A percentile compares a stretch with the other conserved stretches of the same genome.
phyloP scores from a whole-genome alignment of 2,113 vertebrate species.

The Carettochelys insculpta region DNA sequence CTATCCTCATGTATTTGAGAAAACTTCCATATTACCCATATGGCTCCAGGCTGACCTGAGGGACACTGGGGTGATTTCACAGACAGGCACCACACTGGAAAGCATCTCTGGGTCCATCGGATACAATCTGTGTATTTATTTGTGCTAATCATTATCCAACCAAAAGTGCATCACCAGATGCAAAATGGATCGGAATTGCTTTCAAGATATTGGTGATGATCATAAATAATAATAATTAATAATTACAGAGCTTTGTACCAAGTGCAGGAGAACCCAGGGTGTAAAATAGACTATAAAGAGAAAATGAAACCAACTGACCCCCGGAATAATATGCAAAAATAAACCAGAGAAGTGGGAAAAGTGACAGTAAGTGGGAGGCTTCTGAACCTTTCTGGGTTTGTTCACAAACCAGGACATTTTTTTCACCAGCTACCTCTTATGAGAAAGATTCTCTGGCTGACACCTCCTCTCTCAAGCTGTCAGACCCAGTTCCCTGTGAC shows the following conservation, averaged over 20 bases:
- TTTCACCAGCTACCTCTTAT: background rate
- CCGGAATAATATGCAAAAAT: conserved; percentile 23
- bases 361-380: conserved; percentile 21
- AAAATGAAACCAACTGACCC: background rate
- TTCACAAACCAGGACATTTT: conserved; percentile 15
- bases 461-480: background rate
- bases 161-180: background rate
- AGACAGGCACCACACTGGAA: background rate
- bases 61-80: background rate
- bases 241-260: conserved; percentile 14
- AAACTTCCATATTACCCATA: background rate
- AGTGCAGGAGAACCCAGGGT: conserved; percentile 17
- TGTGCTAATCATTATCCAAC: conserved; percentile 4
- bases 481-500: background rate
- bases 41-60: background rate
- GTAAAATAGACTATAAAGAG: background rate
- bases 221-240: conserved; percentile 47
- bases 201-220: background rate
- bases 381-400: background rate
- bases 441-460: background rate
- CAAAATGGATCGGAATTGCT: conserved; percentile 48
- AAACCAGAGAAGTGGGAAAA: conserved; percentile 29
- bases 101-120: background rate
- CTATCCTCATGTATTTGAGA: rapidly evolving
- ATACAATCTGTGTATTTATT: conserved; percentile 6